A percentile compares a stretch with the other conserved stretches of the same genome.
Evolutionary conservation across 1,140 invertebrate species (phyloP).

Genomic region (Panulirus ornatus): DNA sequence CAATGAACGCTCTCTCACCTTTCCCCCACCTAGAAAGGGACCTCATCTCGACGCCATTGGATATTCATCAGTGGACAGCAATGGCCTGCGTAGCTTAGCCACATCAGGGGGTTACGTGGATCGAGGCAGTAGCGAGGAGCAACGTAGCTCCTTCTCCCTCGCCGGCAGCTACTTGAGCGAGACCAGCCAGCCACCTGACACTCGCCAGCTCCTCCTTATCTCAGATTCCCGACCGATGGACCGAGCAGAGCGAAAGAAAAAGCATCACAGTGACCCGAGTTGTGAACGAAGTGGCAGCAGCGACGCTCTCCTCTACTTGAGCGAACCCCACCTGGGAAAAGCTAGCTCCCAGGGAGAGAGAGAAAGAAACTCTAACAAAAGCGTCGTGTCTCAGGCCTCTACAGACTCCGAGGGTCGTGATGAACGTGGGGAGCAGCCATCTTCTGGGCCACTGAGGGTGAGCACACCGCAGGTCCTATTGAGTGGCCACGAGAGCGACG

Average conservation of each 20-base stretch:
- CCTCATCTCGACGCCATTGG: constrained; percentile 49
- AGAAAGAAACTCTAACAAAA: constrained; percentile 27
- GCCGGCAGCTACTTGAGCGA: constrained; percentile 57
- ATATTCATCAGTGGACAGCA: constrained; percentile 54
- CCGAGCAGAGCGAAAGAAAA: constrained; percentile 61
- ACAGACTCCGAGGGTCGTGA: constrained; percentile 75
- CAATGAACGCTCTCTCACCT: constrained; percentile 44
- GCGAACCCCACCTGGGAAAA: constrained; percentile 51
- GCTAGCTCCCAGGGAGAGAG: background rate
- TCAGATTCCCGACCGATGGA: constrained; percentile 39
- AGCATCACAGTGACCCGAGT: constrained; percentile 65
- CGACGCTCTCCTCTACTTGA: constrained; percentile 54
- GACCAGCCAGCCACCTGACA: constrained; percentile 23
- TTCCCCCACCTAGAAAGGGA: constrained; percentile 31
- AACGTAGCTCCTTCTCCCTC: constrained; percentile 61
- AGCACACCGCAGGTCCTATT: constrained; percentile 68
- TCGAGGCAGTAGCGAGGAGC: constrained; percentile 39
- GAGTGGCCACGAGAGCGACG: constrained; percentile 73
- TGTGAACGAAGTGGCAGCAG: constrained; percentile 50
- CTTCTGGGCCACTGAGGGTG: constrained; percentile 41
- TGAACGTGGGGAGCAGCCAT: constrained; percentile 51
- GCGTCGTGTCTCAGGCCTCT: constrained; percentile 73
- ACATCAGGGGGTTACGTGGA: constrained; percentile 32
- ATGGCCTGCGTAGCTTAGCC: constrained; percentile 47
- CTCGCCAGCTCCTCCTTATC: constrained; percentile 44